A percentile compares a stretch with the other conserved stretches of the same genome.
These are phyloP conservation scores for Notolepis coatsorum DNA, from an alignment of 2,797 vertebrate genomes.

Conservation along the genomic window DNA sequence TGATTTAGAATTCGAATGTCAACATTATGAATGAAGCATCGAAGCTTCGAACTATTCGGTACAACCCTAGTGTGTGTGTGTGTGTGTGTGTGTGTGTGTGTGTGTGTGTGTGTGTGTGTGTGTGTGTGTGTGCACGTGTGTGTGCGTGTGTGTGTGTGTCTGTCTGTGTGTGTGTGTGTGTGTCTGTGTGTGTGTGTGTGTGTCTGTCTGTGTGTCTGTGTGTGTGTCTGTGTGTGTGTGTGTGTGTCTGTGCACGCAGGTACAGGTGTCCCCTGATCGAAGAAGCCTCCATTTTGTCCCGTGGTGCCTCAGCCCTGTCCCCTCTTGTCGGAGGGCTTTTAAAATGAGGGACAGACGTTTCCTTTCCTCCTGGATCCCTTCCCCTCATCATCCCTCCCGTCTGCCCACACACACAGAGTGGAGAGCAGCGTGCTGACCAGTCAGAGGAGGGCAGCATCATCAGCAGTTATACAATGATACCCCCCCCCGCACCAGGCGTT, in stretches of 20 bases:
- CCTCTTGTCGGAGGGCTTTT: constrained; percentile 40
- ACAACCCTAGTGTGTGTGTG: not conserved
- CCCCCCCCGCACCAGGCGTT: too few relatives aligned
- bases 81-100: too few relatives aligned
- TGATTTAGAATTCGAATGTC: too few relatives aligned
- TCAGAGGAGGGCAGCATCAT: constrained; percentile 41
- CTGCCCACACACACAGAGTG: too few relatives aligned
- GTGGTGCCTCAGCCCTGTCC: constrained; percentile 33
- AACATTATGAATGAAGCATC: too few relatives aligned
- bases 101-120: too few relatives aligned
- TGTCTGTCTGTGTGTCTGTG: not conserved
- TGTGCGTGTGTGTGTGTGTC: constrained; percentile 12
- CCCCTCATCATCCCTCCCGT: constrained; percentile 47
- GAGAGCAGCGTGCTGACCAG: too few relatives aligned
- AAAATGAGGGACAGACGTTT: constrained; percentile 73
- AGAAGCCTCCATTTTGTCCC: constrained; percentile 15
- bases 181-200: not conserved
- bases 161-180: constrained; percentile 16
- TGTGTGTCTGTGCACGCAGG: too few relatives aligned
- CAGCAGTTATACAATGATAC: constrained; percentile 41
- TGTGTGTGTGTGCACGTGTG: too few relatives aligned
- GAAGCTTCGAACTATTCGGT: too few relatives aligned
- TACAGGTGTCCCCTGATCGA: too few relatives aligned
- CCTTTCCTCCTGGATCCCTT: constrained; percentile 46
- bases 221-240: constrained; percentile 4